These are phyloP conservation scores for Panzeria rudis DNA, from an alignment of 2,888 invertebrate genomes.

Conservation along the genomic window DNA sequence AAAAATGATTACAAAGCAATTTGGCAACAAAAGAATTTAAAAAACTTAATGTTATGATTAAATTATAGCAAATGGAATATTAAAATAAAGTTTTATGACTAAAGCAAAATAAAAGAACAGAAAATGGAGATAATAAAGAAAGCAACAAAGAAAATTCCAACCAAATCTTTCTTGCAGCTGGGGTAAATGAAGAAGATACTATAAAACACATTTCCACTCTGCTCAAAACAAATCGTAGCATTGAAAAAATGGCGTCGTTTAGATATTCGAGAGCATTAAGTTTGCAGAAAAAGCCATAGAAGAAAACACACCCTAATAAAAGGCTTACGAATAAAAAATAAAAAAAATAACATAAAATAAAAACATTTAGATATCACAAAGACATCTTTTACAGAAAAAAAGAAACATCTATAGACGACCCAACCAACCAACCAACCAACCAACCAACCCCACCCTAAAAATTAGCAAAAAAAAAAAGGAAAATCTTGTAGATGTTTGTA, in stretches of 20 bases:
- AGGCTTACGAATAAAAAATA: slow-evolving; percentile 26
- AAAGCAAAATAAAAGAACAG: not conserved
- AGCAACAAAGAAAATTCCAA: slow-evolving; percentile 6
- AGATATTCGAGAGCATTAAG: slow-evolving; percentile 60
- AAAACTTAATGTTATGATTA: too few species aligned
- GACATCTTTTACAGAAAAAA: slow-evolving; percentile 40
- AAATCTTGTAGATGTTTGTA: slow-evolving; percentile 53
- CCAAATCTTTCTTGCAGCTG: slow-evolving; percentile 48
- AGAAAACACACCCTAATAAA: slow-evolving; percentile 66
- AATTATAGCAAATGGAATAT: not conserved
- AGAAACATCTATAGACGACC: slow-evolving; percentile 7
- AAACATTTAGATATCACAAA: slow-evolving; percentile 44
- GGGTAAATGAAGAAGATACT: slow-evolving; percentile 51
- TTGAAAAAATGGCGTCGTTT: slow-evolving; percentile 66
- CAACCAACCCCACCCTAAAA: slow-evolving; percentile 63
- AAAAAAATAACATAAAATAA: slow-evolving; percentile 9
- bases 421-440: slow-evolving; percentile 46
- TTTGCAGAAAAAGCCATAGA: slow-evolving; percentile 36
- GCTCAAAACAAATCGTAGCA: not conserved
- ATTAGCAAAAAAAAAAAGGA: slow-evolving; percentile 23
- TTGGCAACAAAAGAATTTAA: too few species aligned
- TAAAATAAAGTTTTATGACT: slow-evolving; percentile 51
- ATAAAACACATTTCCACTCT: slow-evolving; percentile 10
- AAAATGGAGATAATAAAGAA: slow-evolving; percentile 11
- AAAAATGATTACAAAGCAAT: too few species aligned